These are phyloP conservation scores for Lanius collurio DNA, from an alignment of 2,113 vertebrate species.

Conservation along the genomic window DNA sequence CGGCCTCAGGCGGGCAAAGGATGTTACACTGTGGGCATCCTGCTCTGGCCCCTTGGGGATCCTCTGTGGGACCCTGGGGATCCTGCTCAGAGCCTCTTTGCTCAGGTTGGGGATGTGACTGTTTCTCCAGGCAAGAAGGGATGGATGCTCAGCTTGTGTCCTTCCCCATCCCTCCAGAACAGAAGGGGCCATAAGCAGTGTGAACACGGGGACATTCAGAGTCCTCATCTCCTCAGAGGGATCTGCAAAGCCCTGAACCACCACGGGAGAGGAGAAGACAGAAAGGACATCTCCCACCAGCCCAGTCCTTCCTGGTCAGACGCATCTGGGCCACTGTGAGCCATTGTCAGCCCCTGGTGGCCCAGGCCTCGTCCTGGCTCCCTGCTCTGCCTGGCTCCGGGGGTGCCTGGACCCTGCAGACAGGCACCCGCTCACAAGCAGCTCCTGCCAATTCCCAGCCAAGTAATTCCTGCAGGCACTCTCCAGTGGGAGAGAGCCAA, in stretches of 20 bases:
- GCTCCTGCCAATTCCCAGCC: not conserved
- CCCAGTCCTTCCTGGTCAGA: not conserved
- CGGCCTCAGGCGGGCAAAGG: fast-evolving
- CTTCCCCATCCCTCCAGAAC: not conserved
- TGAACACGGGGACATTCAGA: not conserved
- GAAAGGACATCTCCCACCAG: not conserved
- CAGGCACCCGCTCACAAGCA: fast-evolving
- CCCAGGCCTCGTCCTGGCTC: not conserved
- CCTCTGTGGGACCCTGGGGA: too few species aligned
- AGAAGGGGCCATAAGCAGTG: fast-evolving
- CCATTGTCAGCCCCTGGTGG: fast-evolving
- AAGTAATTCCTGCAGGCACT: fast-evolving
- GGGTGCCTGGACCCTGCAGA: not conserved
- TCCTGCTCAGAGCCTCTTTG: not conserved
- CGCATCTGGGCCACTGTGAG: fast-evolving
- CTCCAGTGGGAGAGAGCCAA: not conserved
- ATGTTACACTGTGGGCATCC: too few species aligned
- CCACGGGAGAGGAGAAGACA: not conserved
- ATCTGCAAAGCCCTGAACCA: not conserved
- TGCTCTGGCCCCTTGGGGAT: not conserved
- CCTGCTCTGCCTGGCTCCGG: fast-evolving
- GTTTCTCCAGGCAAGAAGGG: not conserved
- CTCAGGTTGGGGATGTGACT: fast-evolving
- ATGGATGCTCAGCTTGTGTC: not conserved
- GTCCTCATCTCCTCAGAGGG: not conserved